Evolutionary conservation across 2,797 vertebrate genomes (phyloP).

Genomic region (Calcarius lapponicus): DNA sequence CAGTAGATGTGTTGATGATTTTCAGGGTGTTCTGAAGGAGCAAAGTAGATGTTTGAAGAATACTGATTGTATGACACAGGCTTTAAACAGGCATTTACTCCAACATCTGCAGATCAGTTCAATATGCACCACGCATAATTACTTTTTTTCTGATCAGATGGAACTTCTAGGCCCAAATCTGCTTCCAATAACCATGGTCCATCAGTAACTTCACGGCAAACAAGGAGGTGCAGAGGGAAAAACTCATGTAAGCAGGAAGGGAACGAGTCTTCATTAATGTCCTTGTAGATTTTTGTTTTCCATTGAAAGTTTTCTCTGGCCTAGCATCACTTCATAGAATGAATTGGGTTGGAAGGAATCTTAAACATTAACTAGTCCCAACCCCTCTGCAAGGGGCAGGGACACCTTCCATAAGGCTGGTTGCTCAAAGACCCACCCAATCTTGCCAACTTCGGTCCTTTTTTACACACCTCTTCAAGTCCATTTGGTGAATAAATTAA

Average conservation of each 20-base stretch:
- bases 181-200: not conserved
- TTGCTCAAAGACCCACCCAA: not conserved
- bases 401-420: not conserved
- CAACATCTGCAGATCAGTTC: not conserved
- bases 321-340: not conserved
- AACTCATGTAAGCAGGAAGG: not conserved
- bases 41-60: not conserved
- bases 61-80: not conserved
- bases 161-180: not conserved
- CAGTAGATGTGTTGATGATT: not conserved
- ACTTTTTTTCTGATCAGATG: not conserved
- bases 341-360: not conserved
- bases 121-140: not conserved
- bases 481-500: not conserved
- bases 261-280: not conserved
- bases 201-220: not conserved
- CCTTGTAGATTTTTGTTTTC: not conserved
- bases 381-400: not conserved
- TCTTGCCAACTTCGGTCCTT: not conserved
- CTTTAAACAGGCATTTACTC: not conserved
- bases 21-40: conserved; percentile 16
- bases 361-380: not conserved
- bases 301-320: not conserved
- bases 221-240: not conserved
- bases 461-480: not conserved